Evolutionary conservation across 2,797 vertebrate genomes (phyloP).

Genomic region (Tapera naevia): DNA sequence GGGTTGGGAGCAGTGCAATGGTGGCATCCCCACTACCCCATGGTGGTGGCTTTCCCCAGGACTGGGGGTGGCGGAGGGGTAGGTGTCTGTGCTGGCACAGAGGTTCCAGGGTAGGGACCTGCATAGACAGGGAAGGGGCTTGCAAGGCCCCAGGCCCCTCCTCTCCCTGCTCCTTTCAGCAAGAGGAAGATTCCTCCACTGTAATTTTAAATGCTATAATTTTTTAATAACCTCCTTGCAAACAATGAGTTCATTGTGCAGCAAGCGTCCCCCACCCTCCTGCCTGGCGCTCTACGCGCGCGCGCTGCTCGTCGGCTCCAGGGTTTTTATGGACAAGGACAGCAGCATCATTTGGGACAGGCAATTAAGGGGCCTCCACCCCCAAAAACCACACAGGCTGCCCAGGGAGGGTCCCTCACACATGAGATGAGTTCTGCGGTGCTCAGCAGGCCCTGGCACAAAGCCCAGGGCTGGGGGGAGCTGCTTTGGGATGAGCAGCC

Average conservation of each 20-base stretch:
- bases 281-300: neutral
- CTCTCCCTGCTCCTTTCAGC: neutral
- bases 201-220: conserved; percentile 64
- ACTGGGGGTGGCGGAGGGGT: fast-evolving
- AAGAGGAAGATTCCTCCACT: conserved; percentile 50
- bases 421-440: fast-evolving
- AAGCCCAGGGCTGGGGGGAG: neutral
- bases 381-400: neutral
- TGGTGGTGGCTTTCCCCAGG: neutral
- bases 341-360: neutral
- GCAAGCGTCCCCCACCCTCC: conserved; percentile 8
- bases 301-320: neutral
- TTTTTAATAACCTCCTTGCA: conserved; percentile 46
- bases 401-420: neutral
- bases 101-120: neutral
- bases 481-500: neutral
- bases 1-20: fast-evolving
- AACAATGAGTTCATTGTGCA: conserved; percentile 64
- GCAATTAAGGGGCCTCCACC: neutral
- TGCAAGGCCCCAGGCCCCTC: neutral
- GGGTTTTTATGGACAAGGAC: neutral
- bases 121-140: neutral
- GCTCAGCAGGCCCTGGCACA: neutral
- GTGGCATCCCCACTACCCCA: fast-evolving
- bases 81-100: neutral